Evolutionary conservation across 2,888 invertebrate species (phyloP), one percentile per base, ranked within the genome.

Genomic region (Oxystoma pomonae): DNA sequence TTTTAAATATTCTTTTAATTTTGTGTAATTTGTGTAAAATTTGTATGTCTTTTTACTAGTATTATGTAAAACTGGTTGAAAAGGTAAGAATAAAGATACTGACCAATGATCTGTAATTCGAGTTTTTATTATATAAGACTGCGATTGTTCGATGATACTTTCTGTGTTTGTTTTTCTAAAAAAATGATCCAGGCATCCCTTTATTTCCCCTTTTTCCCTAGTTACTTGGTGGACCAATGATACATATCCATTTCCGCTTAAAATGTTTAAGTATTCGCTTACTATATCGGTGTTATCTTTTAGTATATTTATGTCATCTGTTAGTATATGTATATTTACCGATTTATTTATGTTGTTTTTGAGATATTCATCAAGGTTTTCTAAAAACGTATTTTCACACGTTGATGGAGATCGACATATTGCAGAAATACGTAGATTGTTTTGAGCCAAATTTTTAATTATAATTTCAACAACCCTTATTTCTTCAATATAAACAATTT

Each of bases 271-370:
- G n/a, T n/a, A n/a, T n/a, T n/a, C n/a, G n/a, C n/a, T n/a, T n/a
- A n/a, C n/a, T n/a, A n/a, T n/a, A n/a, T n/a, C 50, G n/a, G n/a
- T 50, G n/a, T 50, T 50, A 12, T 50, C 9, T 50, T 50, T 50
- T 50, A 50, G n/a, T 50, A 50, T 50, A n/a, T 50, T 50, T n/a
- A 50, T 50, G 50, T 50, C 50, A 50, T n/a, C n/a, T n/a, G 50
- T 50, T 12, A 50, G 50, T n/a, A 50, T n/a, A 50, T 50, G 50
- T 50, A 50, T 50, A 12, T 50, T 9, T 50, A n/a, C 50, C 9
- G 50, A 50, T n/a, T 50, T 50, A n/a, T 50, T n/a, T 50, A 50
- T n/a, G n/a, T n/a, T n/a, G n/a, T n/a, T n/a, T n/a, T n/a, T n/a
- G n/a, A n/a, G n/a, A n/a, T n/a, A n/a, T n/a, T n/a, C n/a, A n/a